Percentiles rank a stretch among this genome's conserved stretches.
phyloP scores from a whole-genome alignment of 2,888 invertebrate species.

The Phyto melanocephala region DNA sequence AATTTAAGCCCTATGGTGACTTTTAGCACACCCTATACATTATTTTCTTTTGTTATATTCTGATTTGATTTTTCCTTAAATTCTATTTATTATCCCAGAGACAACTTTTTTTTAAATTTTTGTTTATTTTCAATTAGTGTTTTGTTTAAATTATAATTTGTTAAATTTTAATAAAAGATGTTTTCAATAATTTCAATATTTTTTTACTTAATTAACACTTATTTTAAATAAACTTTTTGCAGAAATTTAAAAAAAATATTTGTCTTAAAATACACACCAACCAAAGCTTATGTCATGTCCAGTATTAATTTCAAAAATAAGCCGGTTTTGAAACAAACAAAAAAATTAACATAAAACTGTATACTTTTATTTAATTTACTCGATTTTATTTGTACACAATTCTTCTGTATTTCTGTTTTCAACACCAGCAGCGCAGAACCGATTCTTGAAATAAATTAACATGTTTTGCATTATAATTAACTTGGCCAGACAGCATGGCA shows the following conservation, averaged over 20 bases:
- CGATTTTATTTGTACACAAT: background rate
- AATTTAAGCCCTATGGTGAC: too few relatives aligned
- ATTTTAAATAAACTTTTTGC: background rate
- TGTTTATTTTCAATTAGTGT: background rate
- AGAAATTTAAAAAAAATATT: constrained; percentile 17
- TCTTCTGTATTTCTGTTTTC: constrained; percentile 33
- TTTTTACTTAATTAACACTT: too few relatives aligned
- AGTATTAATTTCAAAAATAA: constrained; percentile 25
- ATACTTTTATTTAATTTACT: constrained; percentile 15
- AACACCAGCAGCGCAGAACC: constrained; percentile 69
- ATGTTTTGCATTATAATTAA: constrained; percentile 72
- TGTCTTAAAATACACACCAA: background rate
- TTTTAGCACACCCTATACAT: too few relatives aligned
- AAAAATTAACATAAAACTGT: background rate
- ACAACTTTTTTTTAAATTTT: too few relatives aligned
- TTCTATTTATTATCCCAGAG: background rate
- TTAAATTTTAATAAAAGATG: too few relatives aligned
- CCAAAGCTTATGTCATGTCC: constrained; percentile 41
- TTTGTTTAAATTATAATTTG: background rate
- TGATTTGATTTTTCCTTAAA: background rate
- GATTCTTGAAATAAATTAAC: constrained; percentile 58
- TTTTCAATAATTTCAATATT: too few relatives aligned
- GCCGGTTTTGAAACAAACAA: constrained; percentile 10
- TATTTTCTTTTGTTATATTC: too few relatives aligned
- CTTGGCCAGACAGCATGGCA: constrained; percentile 59